Conservation (phyloP, 92 coral and sea anemone genomes). For the Zoanthus sociatus region DNA sequence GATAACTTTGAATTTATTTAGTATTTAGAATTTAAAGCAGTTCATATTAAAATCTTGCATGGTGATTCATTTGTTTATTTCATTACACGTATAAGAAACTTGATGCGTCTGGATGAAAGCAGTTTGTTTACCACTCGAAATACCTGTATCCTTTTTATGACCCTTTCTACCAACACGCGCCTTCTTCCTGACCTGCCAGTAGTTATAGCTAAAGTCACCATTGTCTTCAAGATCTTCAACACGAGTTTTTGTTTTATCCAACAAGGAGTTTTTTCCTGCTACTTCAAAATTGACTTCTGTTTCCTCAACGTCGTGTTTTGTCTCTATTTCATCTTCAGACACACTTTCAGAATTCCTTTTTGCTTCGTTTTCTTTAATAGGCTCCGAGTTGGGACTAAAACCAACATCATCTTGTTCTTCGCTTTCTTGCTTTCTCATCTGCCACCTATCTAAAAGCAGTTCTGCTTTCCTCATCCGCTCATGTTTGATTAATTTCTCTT, state of each 20-base stretch:
- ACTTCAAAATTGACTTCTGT: background rate
- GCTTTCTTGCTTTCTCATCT: background rate
- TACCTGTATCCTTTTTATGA: constrained; percentile 36
- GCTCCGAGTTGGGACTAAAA: background rate
- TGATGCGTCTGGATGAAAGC: constrained; percentile 36
- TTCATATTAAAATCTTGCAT: background rate
- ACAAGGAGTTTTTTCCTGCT: constrained; percentile 2
- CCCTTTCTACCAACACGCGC: constrained; percentile 31
- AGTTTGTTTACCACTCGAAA: constrained; percentile 21
- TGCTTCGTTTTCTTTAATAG: background rate
- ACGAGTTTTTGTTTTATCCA: constrained; percentile 19
- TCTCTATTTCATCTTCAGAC: background rate
- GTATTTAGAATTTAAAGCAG: background rate
- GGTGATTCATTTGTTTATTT: background rate
- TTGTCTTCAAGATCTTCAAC: background rate
- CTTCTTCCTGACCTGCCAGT: constrained; percentile 45
- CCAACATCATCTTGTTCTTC: background rate
- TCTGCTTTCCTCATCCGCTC: constrained; percentile 25
- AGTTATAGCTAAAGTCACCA: background rate
- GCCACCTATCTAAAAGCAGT: constrained; percentile 36
- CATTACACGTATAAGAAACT: background rate
- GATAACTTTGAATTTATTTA: background rate
- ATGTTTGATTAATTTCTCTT: constrained; percentile 4
- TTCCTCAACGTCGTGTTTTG: background rate
- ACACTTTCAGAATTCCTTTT: background rate